Conservation (phyloP, 2,113 vertebrate species). For the Callipepla californica region DNA sequence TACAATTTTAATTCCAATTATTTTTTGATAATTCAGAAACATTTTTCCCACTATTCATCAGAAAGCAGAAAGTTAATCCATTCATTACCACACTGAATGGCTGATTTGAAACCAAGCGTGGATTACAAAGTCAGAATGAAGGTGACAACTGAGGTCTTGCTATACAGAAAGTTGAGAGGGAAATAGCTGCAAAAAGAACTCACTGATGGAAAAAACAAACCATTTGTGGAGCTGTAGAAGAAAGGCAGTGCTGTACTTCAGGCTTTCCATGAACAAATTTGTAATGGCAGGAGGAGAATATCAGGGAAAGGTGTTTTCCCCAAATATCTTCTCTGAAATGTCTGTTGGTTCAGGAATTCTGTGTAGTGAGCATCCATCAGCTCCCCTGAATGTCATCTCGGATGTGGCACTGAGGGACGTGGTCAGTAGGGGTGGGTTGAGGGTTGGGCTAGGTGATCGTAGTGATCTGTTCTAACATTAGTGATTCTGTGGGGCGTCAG, state of each 20-base stretch:
- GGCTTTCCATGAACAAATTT: background rate
- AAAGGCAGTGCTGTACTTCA: background rate
- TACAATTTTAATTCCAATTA: conserved; percentile 73
- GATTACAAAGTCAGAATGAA: conserved; percentile 54
- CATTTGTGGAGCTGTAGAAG: background rate
- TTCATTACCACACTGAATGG: conserved; percentile 43
- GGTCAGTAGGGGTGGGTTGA: no score
- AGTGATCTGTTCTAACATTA: no score
- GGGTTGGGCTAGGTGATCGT: no score
- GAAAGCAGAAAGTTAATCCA: conserved; percentile 60
- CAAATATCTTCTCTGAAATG: background rate
- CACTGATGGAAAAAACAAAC: background rate
- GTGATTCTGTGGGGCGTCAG: background rate
- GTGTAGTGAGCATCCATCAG: no score
- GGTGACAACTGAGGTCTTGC: conserved; percentile 19
- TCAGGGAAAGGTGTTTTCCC: background rate
- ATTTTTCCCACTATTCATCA: conserved; percentile 45
- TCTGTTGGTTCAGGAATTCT: background rate
- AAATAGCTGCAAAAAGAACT: background rate
- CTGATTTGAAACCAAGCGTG: conserved; percentile 31
- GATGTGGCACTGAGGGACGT: no score
- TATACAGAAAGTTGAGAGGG: background rate
- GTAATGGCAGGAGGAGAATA: background rate
- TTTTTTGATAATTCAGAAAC: conserved; percentile 65
- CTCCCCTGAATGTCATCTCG: accelerated